Evolutionary conservation across 2,888 invertebrate genomes (phyloP).

Genomic region (Lasioglossum zephyrum): DNA sequence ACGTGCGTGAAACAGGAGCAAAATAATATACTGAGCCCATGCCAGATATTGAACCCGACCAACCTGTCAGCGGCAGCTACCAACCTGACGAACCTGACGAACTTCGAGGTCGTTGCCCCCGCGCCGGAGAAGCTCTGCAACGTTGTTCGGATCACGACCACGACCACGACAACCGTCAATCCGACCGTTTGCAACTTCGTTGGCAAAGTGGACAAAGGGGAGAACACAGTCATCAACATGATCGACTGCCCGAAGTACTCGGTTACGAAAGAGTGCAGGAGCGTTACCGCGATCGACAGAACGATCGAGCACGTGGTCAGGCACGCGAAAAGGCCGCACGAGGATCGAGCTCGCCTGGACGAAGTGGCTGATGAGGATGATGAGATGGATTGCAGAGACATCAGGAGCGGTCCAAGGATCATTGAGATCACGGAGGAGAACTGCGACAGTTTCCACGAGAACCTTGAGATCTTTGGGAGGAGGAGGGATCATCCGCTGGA

Average conservation of each 20-base stretch:
- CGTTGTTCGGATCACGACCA: conserved; percentile 80
- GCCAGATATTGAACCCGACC: conserved; percentile 71
- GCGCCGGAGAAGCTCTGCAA: conserved; percentile 76
- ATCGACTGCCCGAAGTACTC: conserved; percentile 78
- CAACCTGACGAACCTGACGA: conserved; percentile 71
- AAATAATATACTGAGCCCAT: conserved; percentile 69
- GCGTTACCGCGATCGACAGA: conserved; percentile 77
- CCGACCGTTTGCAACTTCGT: conserved; percentile 84
- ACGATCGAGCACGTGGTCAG: conserved; percentile 79
- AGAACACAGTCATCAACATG: conserved; percentile 76
- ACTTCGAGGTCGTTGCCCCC: conserved; percentile 78
- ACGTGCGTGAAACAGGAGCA: conserved; percentile 79
- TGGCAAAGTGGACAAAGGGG: conserved; percentile 83
- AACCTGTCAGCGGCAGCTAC: conserved; percentile 57
- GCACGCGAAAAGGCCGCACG: conserved; percentile 66
- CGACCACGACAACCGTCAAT: conserved; percentile 84
- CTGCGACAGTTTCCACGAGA: conserved; percentile 82
- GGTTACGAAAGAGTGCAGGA: conserved; percentile 72
- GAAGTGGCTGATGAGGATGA: conserved; percentile 70
- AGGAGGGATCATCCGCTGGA: conserved; percentile 73
- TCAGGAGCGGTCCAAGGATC: conserved; percentile 73
- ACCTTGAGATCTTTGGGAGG: conserved; percentile 80
- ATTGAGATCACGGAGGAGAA: conserved; percentile 82
- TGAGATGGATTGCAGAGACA: conserved; percentile 57
- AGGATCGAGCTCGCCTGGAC: conserved; percentile 30